Evolutionary conservation across 2,888 invertebrate genomes (phyloP).

Genomic region (Actias luna): DNA sequence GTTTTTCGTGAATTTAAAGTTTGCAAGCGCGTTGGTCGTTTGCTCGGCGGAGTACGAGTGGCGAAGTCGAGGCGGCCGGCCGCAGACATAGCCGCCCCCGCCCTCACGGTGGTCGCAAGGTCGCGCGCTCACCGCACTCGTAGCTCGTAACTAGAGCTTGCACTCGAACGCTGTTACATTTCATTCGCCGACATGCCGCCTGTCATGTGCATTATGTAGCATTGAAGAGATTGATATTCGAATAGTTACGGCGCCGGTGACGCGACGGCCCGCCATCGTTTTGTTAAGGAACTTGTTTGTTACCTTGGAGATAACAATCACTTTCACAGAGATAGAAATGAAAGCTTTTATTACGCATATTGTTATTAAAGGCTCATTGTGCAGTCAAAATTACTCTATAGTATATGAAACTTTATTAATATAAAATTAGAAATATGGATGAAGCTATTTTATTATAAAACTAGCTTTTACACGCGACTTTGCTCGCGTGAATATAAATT

Average conservation of each 20-base stretch:
- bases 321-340: constrained; percentile 2
- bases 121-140: constrained; percentile 55
- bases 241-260: neutral
- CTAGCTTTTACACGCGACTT: too few species aligned
- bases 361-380: neutral
- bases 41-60: constrained; percentile 69
- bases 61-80: constrained; percentile 42
- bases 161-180: constrained; percentile 1
- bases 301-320: constrained; percentile 8
- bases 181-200: constrained; percentile 16
- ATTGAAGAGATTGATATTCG: constrained; percentile 12
- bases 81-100: constrained; percentile 72
- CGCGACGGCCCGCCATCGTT: constrained; percentile 1
- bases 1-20: constrained; percentile 46
- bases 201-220: constrained; percentile 10
- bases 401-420: neutral
- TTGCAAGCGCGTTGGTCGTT: constrained; percentile 59
- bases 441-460: too few species aligned
- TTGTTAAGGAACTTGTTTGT: constrained; percentile 8
- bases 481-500: too few species aligned
- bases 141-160: constrained; percentile 10
- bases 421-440: too few species aligned
- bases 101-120: constrained; percentile 62
- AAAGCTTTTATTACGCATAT: neutral
- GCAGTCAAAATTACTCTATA: neutral